These are phyloP conservation scores for Mus spicilegus DNA, from an alignment of 2,113 vertebrate genomes.

Conservation along the genomic window DNA sequence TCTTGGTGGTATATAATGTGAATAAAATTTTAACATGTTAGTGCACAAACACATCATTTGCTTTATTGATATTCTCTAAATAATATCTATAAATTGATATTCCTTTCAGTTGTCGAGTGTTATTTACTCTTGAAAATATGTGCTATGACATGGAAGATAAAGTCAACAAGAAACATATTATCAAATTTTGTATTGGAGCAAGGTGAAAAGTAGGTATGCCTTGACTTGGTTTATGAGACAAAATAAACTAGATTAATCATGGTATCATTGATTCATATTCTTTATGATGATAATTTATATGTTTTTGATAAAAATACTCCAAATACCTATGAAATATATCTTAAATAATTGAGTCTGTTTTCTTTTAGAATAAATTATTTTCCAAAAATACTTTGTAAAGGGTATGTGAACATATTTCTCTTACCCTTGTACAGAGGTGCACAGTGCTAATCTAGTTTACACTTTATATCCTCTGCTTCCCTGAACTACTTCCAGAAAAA, in stretches of 20 bases:
- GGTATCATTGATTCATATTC: neutral
- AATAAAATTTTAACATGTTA: constrained; percentile 77
- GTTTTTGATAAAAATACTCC: neutral
- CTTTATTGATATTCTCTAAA: neutral
- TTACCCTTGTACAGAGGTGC: neutral
- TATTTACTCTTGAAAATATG: neutral
- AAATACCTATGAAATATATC: neutral
- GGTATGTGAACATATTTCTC: neutral
- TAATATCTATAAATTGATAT: neutral
- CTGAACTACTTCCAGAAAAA: neutral
- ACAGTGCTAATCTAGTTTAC: neutral
- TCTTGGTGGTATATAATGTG: constrained; percentile 75
- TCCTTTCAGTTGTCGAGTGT: neutral
- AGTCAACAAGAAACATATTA: neutral
- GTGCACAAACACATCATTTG: constrained; percentile 71
- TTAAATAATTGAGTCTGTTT: neutral
- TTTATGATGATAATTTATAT: neutral
- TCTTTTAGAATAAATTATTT: neutral
- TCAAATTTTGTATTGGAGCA: neutral
- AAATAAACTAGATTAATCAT: neutral
- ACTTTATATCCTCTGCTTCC: neutral
- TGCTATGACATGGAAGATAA: neutral
- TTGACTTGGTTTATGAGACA: neutral
- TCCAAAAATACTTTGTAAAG: neutral
- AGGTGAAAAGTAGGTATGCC: neutral